phyloP scores from a whole-genome alignment of 2,113 vertebrate species.

The Gavialis gangeticus region DNA sequence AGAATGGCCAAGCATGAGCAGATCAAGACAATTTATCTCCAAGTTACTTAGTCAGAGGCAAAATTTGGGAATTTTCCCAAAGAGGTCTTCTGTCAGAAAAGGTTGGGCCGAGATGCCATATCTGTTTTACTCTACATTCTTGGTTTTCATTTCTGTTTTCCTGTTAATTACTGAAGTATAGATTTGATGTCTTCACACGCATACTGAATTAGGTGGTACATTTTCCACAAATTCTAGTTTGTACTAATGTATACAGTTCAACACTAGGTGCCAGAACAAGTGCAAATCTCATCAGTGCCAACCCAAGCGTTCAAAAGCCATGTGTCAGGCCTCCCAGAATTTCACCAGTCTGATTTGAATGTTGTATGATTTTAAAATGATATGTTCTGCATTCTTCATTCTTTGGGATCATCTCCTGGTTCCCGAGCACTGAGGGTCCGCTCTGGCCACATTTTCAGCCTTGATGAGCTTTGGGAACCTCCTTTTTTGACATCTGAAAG shows the following conservation, averaged over 20 bases:
- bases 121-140: not conserved
- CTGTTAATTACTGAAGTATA: constrained; percentile 15
- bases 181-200: not conserved
- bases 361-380: not conserved
- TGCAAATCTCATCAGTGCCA: not conserved
- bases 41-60: not conserved
- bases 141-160: not conserved
- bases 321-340: not conserved
- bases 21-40: not conserved
- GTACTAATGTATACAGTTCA: not conserved
- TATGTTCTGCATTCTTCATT: not conserved
- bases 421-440: not conserved
- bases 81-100: constrained; percentile 5
- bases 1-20: not conserved
- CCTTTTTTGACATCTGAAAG: not conserved
- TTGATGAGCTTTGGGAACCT: not conserved
- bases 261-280: not conserved
- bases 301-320: not conserved
- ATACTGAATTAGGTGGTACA: not conserved
- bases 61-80: not conserved
- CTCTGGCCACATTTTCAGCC: not conserved
- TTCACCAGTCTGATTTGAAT: too few relatives aligned
- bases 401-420: not conserved
- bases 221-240: not conserved
- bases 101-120: constrained; percentile 14